Evolutionary conservation across 2,888 invertebrate species (phyloP), one percentile per base, ranked within the genome.

Genomic region (Clanis bilineata): DNA sequence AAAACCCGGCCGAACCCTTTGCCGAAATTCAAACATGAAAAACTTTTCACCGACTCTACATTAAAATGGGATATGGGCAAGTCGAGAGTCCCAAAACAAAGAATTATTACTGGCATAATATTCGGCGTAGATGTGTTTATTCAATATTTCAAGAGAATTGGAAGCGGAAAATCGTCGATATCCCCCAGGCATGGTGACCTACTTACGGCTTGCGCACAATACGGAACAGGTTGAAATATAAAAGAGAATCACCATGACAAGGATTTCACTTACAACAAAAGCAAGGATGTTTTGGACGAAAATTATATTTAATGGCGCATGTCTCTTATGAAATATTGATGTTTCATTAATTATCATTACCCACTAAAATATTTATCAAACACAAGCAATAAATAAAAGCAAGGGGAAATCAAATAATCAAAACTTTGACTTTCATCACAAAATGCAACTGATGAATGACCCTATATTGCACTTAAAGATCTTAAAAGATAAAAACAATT

Each of bases 181-280:
- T 18, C 51, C 47, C 51, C 51, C 18, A 4, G 51, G 32, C 51
- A 9, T 32, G 51, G 28, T 51, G 51, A 51, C 51, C 51, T 51
- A 51, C 7, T 28, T 32, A 51, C 51, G 10, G 32, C 32, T 15
- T 15, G 25, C 12, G 44, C n/a, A 23, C 45, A 45, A 23, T 4
- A 22, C 39, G 9, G 22, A 44, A 44, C 28, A 18, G 32, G 18
- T 51, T 32, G 10, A 28, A 51, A 36, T 1, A 36, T 36, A 36
- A 36, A 51, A 51, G 21, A 23, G 12, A 22, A 44, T 32, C 51
- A 51, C 51, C 7, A 7, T 3, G 51, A 0, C 10, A 47, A 51
- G 51, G 51, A 51, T 51, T 18, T 10, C 28, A 15, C 32, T 32
- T 18, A 21, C n/a, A 32, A 51, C 51, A 51, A 51, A 28, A 32